Conservation (phyloP, 2,888 invertebrate species). For the Amphipoea oculea region DNA sequence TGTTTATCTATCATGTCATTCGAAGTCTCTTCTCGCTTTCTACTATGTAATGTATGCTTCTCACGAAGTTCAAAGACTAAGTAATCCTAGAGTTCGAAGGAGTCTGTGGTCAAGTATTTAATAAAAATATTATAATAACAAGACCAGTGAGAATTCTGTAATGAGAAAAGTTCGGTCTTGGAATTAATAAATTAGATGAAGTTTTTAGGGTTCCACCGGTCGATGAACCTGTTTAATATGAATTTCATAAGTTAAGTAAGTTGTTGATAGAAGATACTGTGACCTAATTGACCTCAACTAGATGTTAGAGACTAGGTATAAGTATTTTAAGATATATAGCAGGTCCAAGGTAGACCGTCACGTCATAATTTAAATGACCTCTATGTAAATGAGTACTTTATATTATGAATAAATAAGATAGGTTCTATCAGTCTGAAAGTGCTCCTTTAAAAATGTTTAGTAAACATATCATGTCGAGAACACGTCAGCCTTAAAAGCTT, state of each 20-base stretch:
- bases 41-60: conserved; percentile 5
- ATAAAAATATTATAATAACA: conserved; percentile 73
- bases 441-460: background rate
- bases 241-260: conserved; percentile 56
- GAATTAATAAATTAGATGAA: conserved; percentile 76
- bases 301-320: background rate
- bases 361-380: background rate
- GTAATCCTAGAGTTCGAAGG: conserved; percentile 41
- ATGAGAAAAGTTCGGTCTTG: conserved; percentile 76
- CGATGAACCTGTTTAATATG: conserved; percentile 64
- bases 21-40: background rate
- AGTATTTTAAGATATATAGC: background rate
- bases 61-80: conserved; percentile 25
- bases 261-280: conserved; percentile 25
- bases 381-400: background rate
- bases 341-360: background rate
- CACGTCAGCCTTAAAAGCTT: conserved; percentile 10
- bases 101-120: conserved; percentile 43
- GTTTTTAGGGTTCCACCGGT: conserved; percentile 70
- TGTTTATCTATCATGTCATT: conserved; percentile 1
- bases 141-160: conserved; percentile 68
- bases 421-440: background rate
- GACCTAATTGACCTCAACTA: conserved; percentile 13
- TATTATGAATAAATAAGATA: background rate
- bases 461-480: background rate